Base-by-base conservation (phyloP, 2,113 vertebrate species). In the Mesembrinibis cayennensis region DNA sequence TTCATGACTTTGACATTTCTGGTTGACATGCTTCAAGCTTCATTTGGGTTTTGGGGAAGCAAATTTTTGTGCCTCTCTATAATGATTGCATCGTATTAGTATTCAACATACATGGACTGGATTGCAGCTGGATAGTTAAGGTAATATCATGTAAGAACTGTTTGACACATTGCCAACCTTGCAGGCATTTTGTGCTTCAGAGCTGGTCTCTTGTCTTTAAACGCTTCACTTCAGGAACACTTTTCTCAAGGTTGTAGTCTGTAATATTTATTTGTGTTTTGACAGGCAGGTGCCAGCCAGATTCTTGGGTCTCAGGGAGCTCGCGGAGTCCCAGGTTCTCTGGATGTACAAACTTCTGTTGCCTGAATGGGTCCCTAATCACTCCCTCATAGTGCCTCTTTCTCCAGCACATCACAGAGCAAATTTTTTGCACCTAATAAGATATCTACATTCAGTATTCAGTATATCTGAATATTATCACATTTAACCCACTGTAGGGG, bases 1-100 rank as follows among this genome's bases (percentile, higher is more conserved):
- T 67, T 87, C 42, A 42, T 25, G 70, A 38, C 55, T 74, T n/a
- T 92, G 93, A 81, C 32, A 65, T 78, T 92, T 77, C n/a, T 95
- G 67, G 34, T 74, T 90, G 85, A 56, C 2, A 7, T 10, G 40
- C 77, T 76, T 70, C 67, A 50, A 38, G 80, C 63, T 78, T 78
- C n/a, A 10, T 69, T 47, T 40, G 71, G 47, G 36, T 59, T 86
- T 90, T 36, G 38, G 70, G 82, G 74, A 76, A 65, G 62, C 16
- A 38, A 27, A 61, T 67, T 69, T 83, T 73, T 47, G 84, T 93
- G 9, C 22, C 38, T 66, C 23, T 69, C 20, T 53, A 2, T 23
- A 45, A 19, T 2, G 42, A 8, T 30, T 47, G 32, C 70, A 62
- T 62, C 50, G 0, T 27, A 23, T 58, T 47, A 36, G 77, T 26